phyloP scores from a whole-genome alignment of 2,113 vertebrate species.

The Gallinago media region DNA sequence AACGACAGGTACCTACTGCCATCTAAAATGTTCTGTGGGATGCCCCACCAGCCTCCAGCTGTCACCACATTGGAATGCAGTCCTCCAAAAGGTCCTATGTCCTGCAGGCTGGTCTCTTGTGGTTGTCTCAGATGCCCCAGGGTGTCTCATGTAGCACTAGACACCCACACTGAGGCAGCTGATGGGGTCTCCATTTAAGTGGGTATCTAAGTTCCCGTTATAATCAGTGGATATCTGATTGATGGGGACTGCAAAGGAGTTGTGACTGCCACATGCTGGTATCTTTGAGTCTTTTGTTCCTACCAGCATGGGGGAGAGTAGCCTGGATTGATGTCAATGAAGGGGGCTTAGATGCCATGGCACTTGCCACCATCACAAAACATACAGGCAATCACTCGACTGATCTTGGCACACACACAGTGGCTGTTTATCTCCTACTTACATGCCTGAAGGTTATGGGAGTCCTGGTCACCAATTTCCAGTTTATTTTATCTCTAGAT shows the following conservation, averaged over 20 bases:
- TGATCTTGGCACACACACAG: not conserved
- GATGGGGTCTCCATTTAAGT: not conserved
- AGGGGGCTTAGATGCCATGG: not conserved
- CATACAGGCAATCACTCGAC: too few relatives aligned
- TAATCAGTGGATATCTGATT: not conserved
- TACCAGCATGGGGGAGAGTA: not conserved
- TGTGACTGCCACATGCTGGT: not conserved
- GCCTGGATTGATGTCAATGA: not conserved
- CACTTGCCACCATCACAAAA: not conserved
- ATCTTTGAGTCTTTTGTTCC: not conserved
- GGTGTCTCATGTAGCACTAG: not conserved
- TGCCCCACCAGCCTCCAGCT: not conserved
- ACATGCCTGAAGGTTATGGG: not conserved
- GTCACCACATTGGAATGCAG: not conserved
- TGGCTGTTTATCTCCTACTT: not conserved
- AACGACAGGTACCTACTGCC: not conserved
- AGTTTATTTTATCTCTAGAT: not conserved
- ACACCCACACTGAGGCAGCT: rapidly evolving
- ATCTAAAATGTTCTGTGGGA: not conserved
- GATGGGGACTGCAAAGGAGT: not conserved
- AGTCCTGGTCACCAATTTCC: not conserved
- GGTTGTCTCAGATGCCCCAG: not conserved
- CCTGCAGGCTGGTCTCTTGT: not conserved
- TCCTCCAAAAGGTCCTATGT: not conserved
- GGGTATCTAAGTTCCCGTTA: not conserved